Base-by-base conservation (phyloP, 2,888 invertebrate species). In the Acanthosepion pharaonis region DNA sequence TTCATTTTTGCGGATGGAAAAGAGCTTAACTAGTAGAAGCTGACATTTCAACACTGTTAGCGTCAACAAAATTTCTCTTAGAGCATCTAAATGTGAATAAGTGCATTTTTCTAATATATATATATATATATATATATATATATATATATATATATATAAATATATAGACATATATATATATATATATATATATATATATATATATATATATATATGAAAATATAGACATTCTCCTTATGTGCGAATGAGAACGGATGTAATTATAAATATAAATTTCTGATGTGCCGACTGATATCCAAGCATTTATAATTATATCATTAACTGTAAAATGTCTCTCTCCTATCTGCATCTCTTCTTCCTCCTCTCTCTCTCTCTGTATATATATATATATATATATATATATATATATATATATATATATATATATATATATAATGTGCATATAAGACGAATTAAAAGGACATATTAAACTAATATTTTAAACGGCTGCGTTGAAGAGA, bases 41-140 rank as follows among this genome's bases (percentile, higher is more conserved):
- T 78, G 78, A 78, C 78, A 78, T 78, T 78, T 78, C n/a, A 78
- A 78, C n/a, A 78, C n/a, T 78, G 33, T 78, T 78, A n/a, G 78
- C 78, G 78, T 78, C 78, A 78, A 78, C n/a, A 78, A n/a, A 33
- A 33, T 78, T 78, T n/a, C 33, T 78, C 33, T 78, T 9, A 78
- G n/a, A 78, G n/a, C n/a, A 5, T 11, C 8, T 11, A 78, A 78
- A 11, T 78, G 78, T 1, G n/a, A 11, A 78, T n/a, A 78, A 33
- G 78, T 78, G 78, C 78, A 33, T 42, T 3, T 42, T 42, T 42
- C 42, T 42, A 42, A 42, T 42, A 42, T 9, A 28, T n/a, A 78
- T 78, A 8, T n/a, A 78, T 78, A 9, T 78, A 78, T 78, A n/a
- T 78, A 78, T 78, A n/a, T n/a, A n/a, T n/a, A 9, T 78, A 78